Evolutionary conservation across 2,888 invertebrate genomes (phyloP).

Genomic region (Anorthoa munda): DNA sequence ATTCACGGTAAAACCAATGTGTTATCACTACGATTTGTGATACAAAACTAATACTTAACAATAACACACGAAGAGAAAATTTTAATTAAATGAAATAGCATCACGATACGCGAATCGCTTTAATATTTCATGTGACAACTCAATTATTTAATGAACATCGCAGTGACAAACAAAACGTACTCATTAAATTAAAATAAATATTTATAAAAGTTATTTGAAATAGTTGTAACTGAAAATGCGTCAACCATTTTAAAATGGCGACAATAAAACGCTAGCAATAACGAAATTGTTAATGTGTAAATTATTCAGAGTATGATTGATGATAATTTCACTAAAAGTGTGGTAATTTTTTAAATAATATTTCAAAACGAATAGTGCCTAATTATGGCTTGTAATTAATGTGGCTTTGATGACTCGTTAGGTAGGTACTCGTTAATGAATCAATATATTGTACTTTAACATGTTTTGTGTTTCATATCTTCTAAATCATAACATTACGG

Average conservation of each 20-base stretch:
- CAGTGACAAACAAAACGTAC: slow-evolving; percentile 69
- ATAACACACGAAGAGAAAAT: slow-evolving; percentile 65
- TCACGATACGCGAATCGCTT: slow-evolving; percentile 66
- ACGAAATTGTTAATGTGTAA: slow-evolving; percentile 57
- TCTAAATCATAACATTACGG: background rate
- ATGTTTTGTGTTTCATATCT: no score
- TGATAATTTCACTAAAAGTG: slow-evolving; percentile 37
- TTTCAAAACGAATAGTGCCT: slow-evolving; percentile 11
- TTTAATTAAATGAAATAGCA: slow-evolving; percentile 73
- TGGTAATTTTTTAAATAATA: slow-evolving; percentile 19
- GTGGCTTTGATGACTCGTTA: slow-evolving; percentile 30
- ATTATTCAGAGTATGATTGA: slow-evolving; percentile 59
- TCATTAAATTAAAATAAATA: slow-evolving; percentile 60
- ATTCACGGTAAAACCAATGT: background rate
- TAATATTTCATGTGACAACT: slow-evolving; percentile 72
- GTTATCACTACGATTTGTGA: slow-evolving; percentile 16
- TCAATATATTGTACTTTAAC: background rate
- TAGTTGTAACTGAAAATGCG: slow-evolving; percentile 43
- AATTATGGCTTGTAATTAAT: slow-evolving; percentile 35
- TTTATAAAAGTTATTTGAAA: slow-evolving; percentile 31
- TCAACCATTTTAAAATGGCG: slow-evolving; percentile 33
- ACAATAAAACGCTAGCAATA: slow-evolving; percentile 39
- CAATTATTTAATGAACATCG: slow-evolving; percentile 73
- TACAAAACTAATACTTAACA: slow-evolving; percentile 45
- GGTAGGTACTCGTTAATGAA: slow-evolving; percentile 18